These are phyloP conservation scores for Brevipalpus yothersi DNA, from an alignment of 1,140 invertebrate species.

Conservation along the genomic window DNA sequence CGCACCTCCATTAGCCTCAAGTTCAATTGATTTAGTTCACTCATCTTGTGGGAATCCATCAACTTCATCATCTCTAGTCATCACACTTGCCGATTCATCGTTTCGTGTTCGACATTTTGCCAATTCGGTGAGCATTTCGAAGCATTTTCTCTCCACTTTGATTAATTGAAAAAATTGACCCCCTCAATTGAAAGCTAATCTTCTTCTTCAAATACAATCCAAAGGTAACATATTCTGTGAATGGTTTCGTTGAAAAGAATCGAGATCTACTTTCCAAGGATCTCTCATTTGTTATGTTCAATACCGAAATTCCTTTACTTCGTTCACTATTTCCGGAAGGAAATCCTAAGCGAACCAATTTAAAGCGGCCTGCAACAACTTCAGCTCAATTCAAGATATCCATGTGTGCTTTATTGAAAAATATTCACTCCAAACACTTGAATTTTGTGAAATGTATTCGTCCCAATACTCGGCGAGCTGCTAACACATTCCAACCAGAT, in stretches of 20 bases:
- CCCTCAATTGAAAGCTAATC: no score
- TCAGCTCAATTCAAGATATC: constrained; percentile 70
- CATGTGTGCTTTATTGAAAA: constrained; percentile 54
- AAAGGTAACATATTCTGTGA: constrained; percentile 62
- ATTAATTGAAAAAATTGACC: no score
- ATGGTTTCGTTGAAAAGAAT: constrained; percentile 80
- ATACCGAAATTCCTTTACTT: constrained; percentile 43
- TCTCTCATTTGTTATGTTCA: constrained; percentile 50
- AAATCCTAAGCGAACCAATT: constrained; percentile 28
- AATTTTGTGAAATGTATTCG: constrained; percentile 61
- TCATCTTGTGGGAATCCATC: constrained; percentile 5
- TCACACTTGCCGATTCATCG: constrained; percentile 12
- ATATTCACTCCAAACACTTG: constrained; percentile 59
- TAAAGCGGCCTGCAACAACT: constrained; percentile 59
- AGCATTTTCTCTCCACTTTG: no score
- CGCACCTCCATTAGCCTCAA: constrained; percentile 8
- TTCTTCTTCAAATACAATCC: neutral
- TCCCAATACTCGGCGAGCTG: constrained; percentile 46
- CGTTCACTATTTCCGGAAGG: constrained; percentile 29
- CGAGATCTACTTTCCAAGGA: constrained; percentile 72
- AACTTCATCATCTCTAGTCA: constrained; percentile 7
- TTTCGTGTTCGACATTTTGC: constrained; percentile 72
- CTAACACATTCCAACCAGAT: constrained; percentile 47
- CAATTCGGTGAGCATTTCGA: constrained; percentile 36
- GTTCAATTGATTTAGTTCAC: neutral